Conservation (phyloP, 2,113 vertebrate species). For the Hippocampus mohnikei region DNA sequence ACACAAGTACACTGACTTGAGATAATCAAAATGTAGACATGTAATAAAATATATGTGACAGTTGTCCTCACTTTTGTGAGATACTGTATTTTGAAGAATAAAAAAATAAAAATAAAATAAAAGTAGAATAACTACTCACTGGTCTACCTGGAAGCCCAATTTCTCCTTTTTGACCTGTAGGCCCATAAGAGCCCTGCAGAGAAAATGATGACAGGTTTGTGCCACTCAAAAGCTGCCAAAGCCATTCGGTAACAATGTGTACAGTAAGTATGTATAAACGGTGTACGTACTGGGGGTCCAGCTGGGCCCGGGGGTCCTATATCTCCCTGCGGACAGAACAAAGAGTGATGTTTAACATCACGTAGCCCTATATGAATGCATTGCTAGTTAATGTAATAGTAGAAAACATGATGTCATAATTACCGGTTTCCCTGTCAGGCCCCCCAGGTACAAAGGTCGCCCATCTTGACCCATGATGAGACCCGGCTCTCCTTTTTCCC, state of each 20-base stretch:
- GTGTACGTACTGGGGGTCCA: slow-evolving; percentile 63
- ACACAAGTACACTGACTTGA: no score
- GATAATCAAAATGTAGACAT: no score
- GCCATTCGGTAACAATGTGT: neutral
- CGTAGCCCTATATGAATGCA: neutral
- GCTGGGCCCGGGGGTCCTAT: slow-evolving; percentile 58
- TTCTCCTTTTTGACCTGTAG: slow-evolving; percentile 84
- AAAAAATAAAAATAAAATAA: neutral
- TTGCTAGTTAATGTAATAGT: neutral
- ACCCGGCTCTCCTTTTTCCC: slow-evolving; percentile 74
- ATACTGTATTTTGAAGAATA: neutral
- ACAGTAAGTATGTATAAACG: neutral
- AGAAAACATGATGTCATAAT: neutral
- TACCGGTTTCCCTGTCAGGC: slow-evolving; percentile 57
- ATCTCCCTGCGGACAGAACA: slow-evolving; percentile 58
- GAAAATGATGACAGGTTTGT: neutral
- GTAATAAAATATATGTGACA: no score
- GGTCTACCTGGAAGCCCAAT: slow-evolving; percentile 92
- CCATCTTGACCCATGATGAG: slow-evolving; percentile 66
- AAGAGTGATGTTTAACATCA: slow-evolving; percentile 1
- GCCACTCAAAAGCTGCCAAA: neutral
- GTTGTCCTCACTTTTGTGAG: neutral
- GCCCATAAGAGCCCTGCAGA: slow-evolving; percentile 77
- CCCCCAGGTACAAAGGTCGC: slow-evolving; percentile 52
- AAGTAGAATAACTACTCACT: slow-evolving; percentile 69